Evolutionary conservation across 1,140 invertebrate species (phyloP).

Genomic region (Dryas iulia): DNA sequence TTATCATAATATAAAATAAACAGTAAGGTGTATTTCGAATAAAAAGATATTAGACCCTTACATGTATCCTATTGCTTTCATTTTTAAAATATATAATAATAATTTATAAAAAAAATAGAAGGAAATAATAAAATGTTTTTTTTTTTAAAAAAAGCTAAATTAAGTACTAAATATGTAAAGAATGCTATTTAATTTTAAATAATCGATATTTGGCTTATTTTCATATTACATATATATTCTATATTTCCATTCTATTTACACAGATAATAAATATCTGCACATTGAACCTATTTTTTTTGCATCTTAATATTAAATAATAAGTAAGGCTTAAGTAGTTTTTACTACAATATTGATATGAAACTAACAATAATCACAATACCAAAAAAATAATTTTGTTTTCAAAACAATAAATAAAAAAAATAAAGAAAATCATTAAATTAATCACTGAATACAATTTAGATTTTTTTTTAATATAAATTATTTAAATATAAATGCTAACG

Average conservation of each 20-base stretch:
- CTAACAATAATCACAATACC: background rate
- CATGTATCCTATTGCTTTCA: no score
- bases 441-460: background rate
- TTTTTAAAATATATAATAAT: no score
- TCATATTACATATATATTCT: background rate
- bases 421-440: background rate
- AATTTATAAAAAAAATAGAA: no score
- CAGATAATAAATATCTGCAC: background rate
- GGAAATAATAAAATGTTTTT: no score
- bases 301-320: background rate
- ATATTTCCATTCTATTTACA: background rate
- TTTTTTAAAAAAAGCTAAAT: background rate
- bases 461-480: background rate
- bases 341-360: background rate
- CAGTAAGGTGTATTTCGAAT: no score
- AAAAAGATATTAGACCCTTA: no score
- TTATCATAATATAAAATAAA: no score
- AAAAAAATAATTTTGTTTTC: background rate
- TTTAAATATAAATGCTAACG: background rate
- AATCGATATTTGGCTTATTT: background rate
- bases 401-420: background rate
- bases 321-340: background rate
- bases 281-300: background rate
- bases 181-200: no score
- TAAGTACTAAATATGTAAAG: background rate